Evolutionary conservation across 2,797 vertebrate species (phyloP).

Genomic region (Xiphophorus birchmanni): DNA sequence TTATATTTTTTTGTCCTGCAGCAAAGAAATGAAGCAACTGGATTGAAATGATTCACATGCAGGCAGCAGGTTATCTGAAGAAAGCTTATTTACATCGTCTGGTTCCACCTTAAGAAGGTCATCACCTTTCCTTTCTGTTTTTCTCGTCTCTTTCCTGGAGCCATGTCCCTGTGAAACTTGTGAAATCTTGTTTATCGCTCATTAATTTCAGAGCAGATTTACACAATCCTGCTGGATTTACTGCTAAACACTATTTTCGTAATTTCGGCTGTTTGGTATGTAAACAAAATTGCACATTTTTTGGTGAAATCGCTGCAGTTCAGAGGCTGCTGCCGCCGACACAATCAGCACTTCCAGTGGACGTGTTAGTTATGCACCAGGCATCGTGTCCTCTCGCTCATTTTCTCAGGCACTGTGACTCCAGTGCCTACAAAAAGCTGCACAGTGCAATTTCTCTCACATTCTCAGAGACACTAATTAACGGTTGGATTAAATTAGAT

Average conservation of each 20-base stretch:
- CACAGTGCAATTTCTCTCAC: conserved; percentile 74
- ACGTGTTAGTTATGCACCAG: conserved; percentile 67
- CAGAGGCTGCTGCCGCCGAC: conserved; percentile 54
- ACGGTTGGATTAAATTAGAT: conserved; percentile 78
- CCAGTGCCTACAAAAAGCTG: conserved; percentile 66
- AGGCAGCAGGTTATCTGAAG: not conserved
- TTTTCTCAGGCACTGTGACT: conserved; percentile 73
- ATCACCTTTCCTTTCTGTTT: conserved; percentile 12
- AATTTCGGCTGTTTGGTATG: conserved; percentile 18
- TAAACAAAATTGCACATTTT: conserved; percentile 53
- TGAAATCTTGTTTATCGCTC: conserved; percentile 28
- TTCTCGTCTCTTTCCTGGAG: conserved; percentile 33
- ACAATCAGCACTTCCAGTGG: conserved; percentile 64
- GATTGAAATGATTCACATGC: not conserved
- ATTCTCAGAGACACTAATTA: conserved; percentile 77
- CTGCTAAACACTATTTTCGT: conserved; percentile 16
- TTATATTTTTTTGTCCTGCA: not conserved
- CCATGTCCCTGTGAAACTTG: conserved; percentile 40
- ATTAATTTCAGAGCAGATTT: conserved; percentile 19
- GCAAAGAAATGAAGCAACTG: not conserved
- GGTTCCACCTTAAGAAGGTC: not conserved
- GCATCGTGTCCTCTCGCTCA: conserved; percentile 70
- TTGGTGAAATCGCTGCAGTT: conserved; percentile 50
- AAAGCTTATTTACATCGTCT: not conserved
- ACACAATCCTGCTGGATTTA: conserved; percentile 30